These are phyloP conservation scores for Saimiri boliviensis DNA, from an alignment of 2,113 vertebrate genomes.

Conservation along the genomic window DNA sequence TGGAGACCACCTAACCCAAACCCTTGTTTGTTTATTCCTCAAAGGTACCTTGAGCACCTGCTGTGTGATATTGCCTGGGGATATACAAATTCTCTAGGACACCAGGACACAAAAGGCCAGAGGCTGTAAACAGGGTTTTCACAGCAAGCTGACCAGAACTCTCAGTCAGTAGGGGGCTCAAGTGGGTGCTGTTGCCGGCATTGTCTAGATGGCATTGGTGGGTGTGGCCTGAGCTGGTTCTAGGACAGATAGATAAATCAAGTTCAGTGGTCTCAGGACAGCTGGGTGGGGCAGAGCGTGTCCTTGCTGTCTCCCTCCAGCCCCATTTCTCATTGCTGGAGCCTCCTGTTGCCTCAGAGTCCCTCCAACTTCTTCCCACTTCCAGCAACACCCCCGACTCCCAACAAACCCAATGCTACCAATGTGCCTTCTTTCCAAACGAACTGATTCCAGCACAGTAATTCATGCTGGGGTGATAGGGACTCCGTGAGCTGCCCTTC, in stretches of 20 bases:
- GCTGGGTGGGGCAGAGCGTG: neutral
- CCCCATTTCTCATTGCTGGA: neutral
- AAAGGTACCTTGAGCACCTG: fast-evolving
- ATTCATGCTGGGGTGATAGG: neutral
- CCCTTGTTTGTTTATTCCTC: neutral
- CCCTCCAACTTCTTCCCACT: neutral
- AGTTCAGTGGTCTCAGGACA: neutral
- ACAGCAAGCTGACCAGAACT: neutral
- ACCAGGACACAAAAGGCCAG: neutral
- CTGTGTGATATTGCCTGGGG: neutral
- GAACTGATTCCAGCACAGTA: neutral
- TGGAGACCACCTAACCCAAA: neutral
- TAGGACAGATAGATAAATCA: neutral
- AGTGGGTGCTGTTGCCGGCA: too few relatives aligned
- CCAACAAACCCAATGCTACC: neutral
- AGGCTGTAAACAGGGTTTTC: neutral
- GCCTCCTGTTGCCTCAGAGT: neutral
- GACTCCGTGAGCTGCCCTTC: neutral
- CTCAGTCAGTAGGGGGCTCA: too few relatives aligned
- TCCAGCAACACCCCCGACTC: neutral
- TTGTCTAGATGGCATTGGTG: neutral
- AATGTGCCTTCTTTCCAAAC: neutral
- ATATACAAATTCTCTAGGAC: neutral
- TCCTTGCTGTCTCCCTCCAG: neutral
- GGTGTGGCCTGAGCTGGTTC: neutral